Conservation (phyloP, 64 coral and sea anemone genomes). For the Pachyseris speciosa region DNA sequence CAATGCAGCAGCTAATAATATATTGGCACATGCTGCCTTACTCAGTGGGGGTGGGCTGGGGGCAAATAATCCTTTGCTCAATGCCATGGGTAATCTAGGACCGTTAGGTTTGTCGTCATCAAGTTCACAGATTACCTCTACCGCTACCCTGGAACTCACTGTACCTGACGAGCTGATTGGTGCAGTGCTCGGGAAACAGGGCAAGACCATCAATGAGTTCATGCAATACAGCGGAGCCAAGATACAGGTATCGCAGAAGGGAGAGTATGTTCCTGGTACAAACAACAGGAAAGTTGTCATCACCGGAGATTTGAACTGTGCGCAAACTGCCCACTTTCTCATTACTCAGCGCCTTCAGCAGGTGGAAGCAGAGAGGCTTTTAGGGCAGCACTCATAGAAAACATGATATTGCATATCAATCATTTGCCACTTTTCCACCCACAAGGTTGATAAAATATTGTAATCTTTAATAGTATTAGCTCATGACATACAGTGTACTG, state of each 20-base stretch:
- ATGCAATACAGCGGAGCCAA: constrained; percentile 98
- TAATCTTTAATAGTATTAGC: neutral
- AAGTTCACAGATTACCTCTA: constrained; percentile 89
- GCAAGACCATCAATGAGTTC: constrained; percentile 97
- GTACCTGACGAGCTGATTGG: constrained; percentile 97
- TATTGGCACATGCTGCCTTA: constrained; percentile 91
- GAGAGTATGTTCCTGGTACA: constrained; percentile 96
- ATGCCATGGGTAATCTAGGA: constrained; percentile 76
- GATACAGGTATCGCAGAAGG: constrained; percentile 97
- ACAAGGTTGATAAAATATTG: neutral
- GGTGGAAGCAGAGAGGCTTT: constrained; percentile 86
- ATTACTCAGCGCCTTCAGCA: constrained; percentile 95
- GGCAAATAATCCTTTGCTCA: constrained; percentile 68
- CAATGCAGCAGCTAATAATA: constrained; percentile 78
- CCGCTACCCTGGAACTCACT: constrained; percentile 95
- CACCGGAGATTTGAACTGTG: constrained; percentile 90
- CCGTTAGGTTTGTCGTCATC: constrained; percentile 58
- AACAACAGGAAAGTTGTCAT: constrained; percentile 99
- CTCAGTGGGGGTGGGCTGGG: constrained; percentile 82
- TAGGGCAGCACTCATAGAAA: constrained; percentile 38
- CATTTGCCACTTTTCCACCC: neutral
- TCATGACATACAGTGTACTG: no score
- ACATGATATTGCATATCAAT: neutral
- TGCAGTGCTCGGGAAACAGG: constrained; percentile 93
- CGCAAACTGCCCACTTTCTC: constrained; percentile 94